Evolutionary conservation across 2,888 invertebrate genomes (phyloP), one percentile per base, ranked within the genome.

Genomic region (Catocala fraxini): DNA sequence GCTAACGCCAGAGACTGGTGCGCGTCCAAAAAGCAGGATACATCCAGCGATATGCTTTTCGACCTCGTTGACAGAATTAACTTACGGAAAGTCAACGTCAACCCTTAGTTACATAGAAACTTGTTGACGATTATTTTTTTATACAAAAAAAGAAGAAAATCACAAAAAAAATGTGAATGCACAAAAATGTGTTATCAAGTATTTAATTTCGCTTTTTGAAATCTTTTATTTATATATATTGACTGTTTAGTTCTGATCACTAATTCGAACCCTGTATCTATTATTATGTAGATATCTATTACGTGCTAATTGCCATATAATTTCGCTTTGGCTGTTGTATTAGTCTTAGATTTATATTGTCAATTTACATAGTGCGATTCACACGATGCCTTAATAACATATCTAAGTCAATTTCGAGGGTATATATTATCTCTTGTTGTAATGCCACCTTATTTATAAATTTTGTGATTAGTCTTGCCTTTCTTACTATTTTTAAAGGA

Each of bases 341-440:
- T 91, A 91, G 90, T 91, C 88, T 86, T 84, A 85, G 91, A 89
- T 84, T 85, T 81, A 82, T 85, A 88, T 86, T 88, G 87, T 88
- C 88, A 87, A 89, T 86, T 88, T 88, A 89, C 87, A 87, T 91
- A 93, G 93, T 90, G 93, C 93, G 92, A 89, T 94, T 94, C 94
- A 94, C 94, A 90, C 85, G 94, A 90, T 94, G 94, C 94, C 94
- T 94, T 94, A 93, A 90, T 93, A 93, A 93, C 93, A 93, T 92
- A 93, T 94, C 94, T 93, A 94, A 94, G 94, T 94, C 93, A 93
- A 92, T 93, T 91, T 91, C 83, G 85, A 90, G 86, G 87, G 84
- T 89, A 87, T 87, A 82, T 86, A 83, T 82, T 79, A 79, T 84
- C 82, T 88, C 84, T 78, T 86, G 86, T 89, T 90, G 87, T 90